phyloP scores from a whole-genome alignment of 2,113 vertebrate genomes.

The Pterocles gutturalis region DNA sequence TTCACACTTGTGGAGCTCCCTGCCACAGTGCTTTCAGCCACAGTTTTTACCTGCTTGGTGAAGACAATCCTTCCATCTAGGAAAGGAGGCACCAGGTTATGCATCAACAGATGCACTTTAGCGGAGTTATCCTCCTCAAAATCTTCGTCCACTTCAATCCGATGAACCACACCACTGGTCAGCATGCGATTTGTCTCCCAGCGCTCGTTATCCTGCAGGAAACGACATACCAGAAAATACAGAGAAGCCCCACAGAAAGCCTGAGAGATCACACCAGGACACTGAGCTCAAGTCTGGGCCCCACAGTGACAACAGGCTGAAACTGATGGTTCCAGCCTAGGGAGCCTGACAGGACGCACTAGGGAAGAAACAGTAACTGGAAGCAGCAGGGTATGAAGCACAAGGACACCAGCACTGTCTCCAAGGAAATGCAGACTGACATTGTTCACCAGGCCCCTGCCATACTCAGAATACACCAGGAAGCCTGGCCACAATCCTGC shows the following conservation, averaged over 20 bases:
- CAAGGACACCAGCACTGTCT: too few species aligned
- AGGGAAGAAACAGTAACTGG: not conserved
- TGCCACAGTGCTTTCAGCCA: not conserved
- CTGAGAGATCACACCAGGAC: not conserved
- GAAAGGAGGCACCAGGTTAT: conserved; percentile 96
- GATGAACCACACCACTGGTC: conserved; percentile 97
- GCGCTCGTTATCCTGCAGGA: conserved; percentile 92
- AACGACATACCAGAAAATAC: not conserved
- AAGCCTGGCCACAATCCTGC: not conserved
- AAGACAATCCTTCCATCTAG: conserved; percentile 97
- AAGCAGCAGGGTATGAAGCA: not conserved
- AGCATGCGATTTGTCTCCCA: conserved; percentile 99
- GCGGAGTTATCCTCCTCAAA: conserved; percentile 98
- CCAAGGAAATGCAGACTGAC: not conserved
- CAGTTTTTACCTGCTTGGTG: conserved; percentile 90
- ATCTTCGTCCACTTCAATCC: conserved; percentile 96
- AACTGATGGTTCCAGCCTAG: not conserved
- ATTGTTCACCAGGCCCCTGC: not conserved
- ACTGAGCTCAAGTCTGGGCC: not conserved
- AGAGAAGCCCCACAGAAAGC: not conserved
- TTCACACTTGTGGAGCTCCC: accelerated
- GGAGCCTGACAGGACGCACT: not conserved
- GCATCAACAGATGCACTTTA: conserved; percentile 95
- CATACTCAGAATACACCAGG: not conserved
- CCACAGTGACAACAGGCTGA: not conserved